Conservation (phyloP, 2,113 vertebrate genomes). For the Garra rufa region DNA sequence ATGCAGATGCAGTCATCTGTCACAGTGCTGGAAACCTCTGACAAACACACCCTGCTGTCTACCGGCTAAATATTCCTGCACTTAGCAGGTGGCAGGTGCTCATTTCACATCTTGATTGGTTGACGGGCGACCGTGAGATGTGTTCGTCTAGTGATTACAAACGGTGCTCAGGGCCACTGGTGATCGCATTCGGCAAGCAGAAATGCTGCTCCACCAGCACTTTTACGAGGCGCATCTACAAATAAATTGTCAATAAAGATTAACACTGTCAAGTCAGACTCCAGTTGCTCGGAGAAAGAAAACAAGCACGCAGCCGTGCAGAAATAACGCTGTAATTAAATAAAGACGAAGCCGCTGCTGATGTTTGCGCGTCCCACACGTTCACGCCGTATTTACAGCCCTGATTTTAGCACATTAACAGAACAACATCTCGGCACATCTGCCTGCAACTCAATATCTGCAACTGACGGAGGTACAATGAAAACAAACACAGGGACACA, state of each 20-base stretch:
- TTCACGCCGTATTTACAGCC: not conserved
- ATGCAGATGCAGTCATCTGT: not conserved
- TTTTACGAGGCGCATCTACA: no score
- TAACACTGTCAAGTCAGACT: not conserved
- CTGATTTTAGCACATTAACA: not conserved
- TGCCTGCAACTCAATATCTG: not conserved
- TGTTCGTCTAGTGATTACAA: not conserved
- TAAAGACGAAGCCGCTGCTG: not conserved
- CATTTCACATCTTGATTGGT: not conserved
- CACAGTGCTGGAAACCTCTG: not conserved
- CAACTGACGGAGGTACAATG: not conserved
- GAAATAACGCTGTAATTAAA: conserved; percentile 15
- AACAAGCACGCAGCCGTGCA: not conserved
- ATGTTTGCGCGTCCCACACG: not conserved
- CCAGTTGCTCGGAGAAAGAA: not conserved
- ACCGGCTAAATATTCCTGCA: not conserved
- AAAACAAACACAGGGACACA: conserved; percentile 15
- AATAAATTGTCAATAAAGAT: not conserved
- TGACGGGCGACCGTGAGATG: not conserved
- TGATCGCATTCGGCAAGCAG: not conserved
- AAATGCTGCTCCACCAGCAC: not conserved
- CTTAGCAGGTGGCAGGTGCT: conserved; percentile 14
- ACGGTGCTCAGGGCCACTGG: not conserved
- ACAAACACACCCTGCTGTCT: not conserved
- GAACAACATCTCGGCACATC: not conserved